These are phyloP conservation scores for Poeciliopsis turrubarensis DNA, from an alignment of 2,113 vertebrate genomes.

Conservation along the genomic window DNA sequence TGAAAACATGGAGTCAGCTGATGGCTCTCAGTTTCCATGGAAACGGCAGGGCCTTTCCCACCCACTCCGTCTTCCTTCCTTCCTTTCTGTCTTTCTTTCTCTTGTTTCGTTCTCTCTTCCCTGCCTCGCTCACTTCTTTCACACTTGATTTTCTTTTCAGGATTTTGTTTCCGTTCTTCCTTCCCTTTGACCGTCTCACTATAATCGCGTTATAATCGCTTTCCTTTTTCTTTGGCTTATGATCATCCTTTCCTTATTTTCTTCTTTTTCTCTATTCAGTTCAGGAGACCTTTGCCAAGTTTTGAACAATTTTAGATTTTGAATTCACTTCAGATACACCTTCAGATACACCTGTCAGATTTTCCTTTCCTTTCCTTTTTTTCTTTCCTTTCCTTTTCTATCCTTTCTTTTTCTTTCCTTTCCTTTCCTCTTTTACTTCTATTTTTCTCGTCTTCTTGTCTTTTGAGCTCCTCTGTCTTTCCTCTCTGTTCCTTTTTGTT, in stretches of 20 bases:
- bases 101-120: constrained; percentile 39
- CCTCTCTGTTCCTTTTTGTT: background rate
- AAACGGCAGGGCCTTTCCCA: constrained; percentile 79
- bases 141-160: constrained; percentile 54
- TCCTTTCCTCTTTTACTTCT: constrained; percentile 5
- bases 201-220: constrained; percentile 26
- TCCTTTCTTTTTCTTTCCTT: no score
- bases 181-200: constrained; percentile 3
- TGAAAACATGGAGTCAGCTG: constrained; percentile 80
- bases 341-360: no score
- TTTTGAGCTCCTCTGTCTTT: background rate
- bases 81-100: constrained; percentile 1
- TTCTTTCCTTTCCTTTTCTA: constrained; percentile 4
- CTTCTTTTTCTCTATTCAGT: constrained; percentile 2
- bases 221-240: constrained; percentile 6
- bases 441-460: background rate
- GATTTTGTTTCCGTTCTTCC: background rate
- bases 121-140: constrained; percentile 61
- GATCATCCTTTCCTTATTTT: constrained; percentile 12
- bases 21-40: constrained; percentile 84
- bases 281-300: background rate
- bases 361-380: constrained; percentile 2
- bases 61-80: constrained; percentile 66
- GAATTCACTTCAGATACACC: background rate
- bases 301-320: background rate